Base-by-base conservation (phyloP, 1,140 invertebrate genomes). In the Ephestia elutella region DNA sequence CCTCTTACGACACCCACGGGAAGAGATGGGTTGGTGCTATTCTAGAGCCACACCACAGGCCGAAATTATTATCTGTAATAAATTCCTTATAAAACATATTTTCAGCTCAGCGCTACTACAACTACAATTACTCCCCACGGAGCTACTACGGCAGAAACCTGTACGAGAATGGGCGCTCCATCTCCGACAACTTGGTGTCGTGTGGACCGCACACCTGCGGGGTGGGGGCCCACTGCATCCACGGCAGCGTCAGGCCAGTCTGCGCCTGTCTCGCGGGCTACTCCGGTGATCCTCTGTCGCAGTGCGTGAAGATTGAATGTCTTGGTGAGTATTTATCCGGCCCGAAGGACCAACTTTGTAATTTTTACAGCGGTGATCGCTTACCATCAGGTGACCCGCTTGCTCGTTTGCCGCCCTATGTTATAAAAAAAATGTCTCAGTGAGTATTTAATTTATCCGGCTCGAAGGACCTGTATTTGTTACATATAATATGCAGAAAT, bases 211-310 rank as follows among this genome's bases (percentile, higher is more conserved):
- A 69, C 57, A 90, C 92, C 0, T 93, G 92, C 65, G 92, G 92
- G 0, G 88, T 90, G 13, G 92, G 92, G 38, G 92, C 92, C 3
- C 90, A 92, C 57, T 93, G 92, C 71, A 91, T 91, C 49, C 85
- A 90, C 66, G 88, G 91, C 10, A 86, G 89, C 60, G 91, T 90
- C 50, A 80, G 92, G 38, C 92, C 94, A 0, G 92, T 93, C 2
- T 95, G 94, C 80, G 92, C 92, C 51, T 95, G 94, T 74, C 86
- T 92, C 63, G 88, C 92, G 0, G 93, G 93, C 17, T 91, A 93
- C 74, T 93, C 92, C 49, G 94, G 94, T 49, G 93, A 95, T 83
- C 93, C 94, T 9, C 80, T 93, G 53, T 89, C 84, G 2, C 89
- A 90, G 57, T 94, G 93, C 72, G 88, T 90, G 61, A 90, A 91